Conservation (phyloP, 2,797 vertebrate genomes). For the Poeciliopsis presidionis region DNA sequence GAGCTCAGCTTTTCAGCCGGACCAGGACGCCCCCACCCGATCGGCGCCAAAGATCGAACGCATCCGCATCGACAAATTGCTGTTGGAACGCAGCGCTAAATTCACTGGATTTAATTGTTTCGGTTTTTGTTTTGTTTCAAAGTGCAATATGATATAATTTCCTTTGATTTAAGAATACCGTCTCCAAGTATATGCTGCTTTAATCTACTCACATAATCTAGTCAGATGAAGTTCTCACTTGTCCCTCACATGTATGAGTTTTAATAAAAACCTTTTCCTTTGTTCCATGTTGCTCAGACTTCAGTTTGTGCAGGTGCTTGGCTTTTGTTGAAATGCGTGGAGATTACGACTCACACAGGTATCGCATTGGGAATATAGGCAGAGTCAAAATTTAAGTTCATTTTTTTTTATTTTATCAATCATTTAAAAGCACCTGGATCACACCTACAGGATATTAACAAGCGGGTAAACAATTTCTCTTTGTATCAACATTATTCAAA, state of each 20-base stretch:
- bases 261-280: background rate
- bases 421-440: conserved; percentile 15
- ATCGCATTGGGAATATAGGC: conserved; percentile 62
- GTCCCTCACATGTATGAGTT: background rate
- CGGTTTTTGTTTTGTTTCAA: background rate
- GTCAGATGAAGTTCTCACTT: background rate
- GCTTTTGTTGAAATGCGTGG: conserved; percentile 24
- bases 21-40: conserved; percentile 72
- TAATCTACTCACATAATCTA: background rate
- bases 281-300: conserved; percentile 7
- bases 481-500: conserved; percentile 11
- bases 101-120: conserved; percentile 35
- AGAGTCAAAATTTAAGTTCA: conserved; percentile 33
- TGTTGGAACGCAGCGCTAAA: background rate
- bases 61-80: background rate
- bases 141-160: conserved; percentile 56
- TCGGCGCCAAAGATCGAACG: conserved; percentile 39
- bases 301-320: conserved; percentile 24
- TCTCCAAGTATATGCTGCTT: conserved; percentile 9
- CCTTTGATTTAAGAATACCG: conserved; percentile 4
- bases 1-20: conserved; percentile 73
- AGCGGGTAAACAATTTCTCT: conserved; percentile 10
- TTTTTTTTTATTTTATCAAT: background rate
- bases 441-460: background rate
- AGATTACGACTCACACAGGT: conserved; percentile 66